phyloP scores from a whole-genome alignment of 2,797 vertebrate genomes.

The Bucorvus abyssinicus region DNA sequence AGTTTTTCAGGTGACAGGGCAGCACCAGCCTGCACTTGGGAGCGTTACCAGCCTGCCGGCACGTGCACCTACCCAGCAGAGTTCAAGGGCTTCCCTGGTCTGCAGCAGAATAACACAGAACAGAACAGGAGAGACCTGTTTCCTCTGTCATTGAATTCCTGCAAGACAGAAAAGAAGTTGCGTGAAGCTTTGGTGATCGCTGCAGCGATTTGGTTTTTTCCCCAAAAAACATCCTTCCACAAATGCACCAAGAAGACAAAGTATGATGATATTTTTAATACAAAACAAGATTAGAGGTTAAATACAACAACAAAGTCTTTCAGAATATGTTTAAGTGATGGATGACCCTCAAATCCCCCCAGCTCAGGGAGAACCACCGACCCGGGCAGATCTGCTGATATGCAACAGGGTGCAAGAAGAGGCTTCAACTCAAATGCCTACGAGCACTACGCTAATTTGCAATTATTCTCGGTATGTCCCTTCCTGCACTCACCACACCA shows the following conservation, averaged over 20 bases:
- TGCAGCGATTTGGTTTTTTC: background rate
- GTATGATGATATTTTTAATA: background rate
- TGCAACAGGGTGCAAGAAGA: background rate
- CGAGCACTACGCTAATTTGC: background rate
- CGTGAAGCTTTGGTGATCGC: background rate
- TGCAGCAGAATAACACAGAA: background rate
- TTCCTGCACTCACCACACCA: background rate
- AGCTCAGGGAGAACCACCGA: background rate
- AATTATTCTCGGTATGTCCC: background rate
- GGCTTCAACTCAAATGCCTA: background rate
- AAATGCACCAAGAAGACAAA: background rate
- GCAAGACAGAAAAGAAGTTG: background rate
- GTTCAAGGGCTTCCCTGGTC: background rate
- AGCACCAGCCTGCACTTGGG: background rate
- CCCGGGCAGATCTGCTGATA: background rate
- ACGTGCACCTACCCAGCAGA: background rate
- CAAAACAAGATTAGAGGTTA: background rate
- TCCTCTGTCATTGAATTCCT: background rate
- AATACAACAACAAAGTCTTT: background rate
- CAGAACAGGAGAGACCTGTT: background rate
- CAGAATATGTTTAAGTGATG: background rate
- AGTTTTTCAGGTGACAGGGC: background rate
- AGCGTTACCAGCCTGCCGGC: accelerated
- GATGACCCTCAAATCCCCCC: background rate
- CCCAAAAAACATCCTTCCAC: background rate